Evolutionary conservation across 2,797 vertebrate genomes (phyloP).

Genomic region (Morelia viridis): DNA sequence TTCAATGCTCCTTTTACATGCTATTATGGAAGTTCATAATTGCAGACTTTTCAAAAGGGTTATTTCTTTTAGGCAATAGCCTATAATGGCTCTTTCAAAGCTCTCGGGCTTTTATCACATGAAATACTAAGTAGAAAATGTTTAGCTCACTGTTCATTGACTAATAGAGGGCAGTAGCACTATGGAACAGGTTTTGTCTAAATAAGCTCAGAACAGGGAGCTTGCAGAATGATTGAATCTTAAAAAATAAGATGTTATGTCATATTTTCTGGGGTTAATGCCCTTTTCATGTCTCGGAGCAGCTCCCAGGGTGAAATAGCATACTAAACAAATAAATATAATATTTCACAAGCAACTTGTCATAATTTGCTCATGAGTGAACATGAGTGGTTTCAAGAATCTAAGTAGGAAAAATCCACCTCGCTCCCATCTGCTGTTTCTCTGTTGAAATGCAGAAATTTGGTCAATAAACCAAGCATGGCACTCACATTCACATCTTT

Average conservation of each 20-base stretch:
- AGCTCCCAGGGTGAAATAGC: not conserved
- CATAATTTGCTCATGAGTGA: not conserved
- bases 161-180: constrained; percentile 70
- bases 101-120: constrained; percentile 74
- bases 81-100: constrained; percentile 75
- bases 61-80: constrained; percentile 74
- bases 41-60: constrained; percentile 73
- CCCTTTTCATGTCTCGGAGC: constrained; percentile 52
- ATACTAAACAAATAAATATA: not conserved
- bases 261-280: constrained; percentile 61
- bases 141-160: constrained; percentile 74
- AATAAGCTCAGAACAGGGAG: constrained; percentile 43
- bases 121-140: constrained; percentile 74
- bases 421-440: not conserved
- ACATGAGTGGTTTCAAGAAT: not conserved
- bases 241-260: constrained; percentile 48
- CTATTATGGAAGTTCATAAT: constrained; percentile 75
- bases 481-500: not conserved
- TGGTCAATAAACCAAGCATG: not conserved
- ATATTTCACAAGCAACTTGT: not conserved
- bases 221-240: constrained; percentile 42
- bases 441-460: not conserved
- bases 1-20: constrained; percentile 71
- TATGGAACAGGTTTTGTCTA: constrained; percentile 61
- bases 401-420: not conserved